Conservation (phyloP, 37 sponge, comb jelly and placozoan species). For the Lycopodina hypogea region DNA sequence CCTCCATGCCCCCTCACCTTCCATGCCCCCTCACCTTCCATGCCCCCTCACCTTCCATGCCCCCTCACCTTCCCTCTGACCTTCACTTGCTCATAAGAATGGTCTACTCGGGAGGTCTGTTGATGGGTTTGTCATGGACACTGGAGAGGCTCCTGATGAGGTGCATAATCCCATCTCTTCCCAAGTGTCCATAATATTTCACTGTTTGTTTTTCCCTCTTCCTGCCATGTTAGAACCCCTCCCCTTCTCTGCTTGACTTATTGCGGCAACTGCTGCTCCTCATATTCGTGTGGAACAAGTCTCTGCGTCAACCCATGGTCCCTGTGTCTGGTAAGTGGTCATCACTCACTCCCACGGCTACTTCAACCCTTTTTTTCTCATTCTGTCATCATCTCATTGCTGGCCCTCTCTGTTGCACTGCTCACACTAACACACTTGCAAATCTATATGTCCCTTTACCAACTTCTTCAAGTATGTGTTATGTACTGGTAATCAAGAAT, state of each 20-base stretch:
- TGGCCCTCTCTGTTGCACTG: too few relatives aligned
- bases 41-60: too few relatives aligned
- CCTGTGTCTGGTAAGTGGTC: slow-evolving; percentile 30
- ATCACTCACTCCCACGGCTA: background rate
- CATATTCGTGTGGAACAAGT: slow-evolving; percentile 46
- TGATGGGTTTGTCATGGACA: slow-evolving; percentile 12
- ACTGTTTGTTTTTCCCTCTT: too few relatives aligned
- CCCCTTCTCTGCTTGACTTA: slow-evolving; percentile 8
- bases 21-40: too few relatives aligned
- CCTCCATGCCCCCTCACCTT: too few relatives aligned
- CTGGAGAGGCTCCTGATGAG: slow-evolving; percentile 2
- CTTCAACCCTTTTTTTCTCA: background rate
- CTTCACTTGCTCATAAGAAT: background rate
- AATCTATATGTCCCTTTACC: too few relatives aligned
- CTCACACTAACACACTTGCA: too few relatives aligned
- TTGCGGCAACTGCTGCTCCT: slow-evolving; percentile 41
- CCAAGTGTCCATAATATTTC: background rate
- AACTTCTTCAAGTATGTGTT: too few relatives aligned
- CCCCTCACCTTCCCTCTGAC: background rate
- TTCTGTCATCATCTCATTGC: too few relatives aligned
- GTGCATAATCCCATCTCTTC: background rate
- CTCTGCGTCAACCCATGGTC: slow-evolving; percentile 11
- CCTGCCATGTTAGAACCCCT: slow-evolving; percentile 23
- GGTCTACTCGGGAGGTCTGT: background rate
- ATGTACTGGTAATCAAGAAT: too few relatives aligned